Base-by-base conservation (phyloP, 2,888 invertebrate genomes). In the Acrobasis suavella region DNA sequence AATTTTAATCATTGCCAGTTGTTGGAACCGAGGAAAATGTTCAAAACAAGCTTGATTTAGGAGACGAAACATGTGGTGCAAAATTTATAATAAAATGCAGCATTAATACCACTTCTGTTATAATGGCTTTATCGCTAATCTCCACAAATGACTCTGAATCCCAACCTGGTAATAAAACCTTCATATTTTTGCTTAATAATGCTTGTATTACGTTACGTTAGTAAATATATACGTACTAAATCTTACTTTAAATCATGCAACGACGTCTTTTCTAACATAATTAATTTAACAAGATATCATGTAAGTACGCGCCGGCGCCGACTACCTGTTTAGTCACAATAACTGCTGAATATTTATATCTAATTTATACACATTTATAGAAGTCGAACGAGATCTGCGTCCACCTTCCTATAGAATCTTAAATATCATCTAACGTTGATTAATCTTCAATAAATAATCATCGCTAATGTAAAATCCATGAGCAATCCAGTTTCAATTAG, bases 1-100 rank as follows among this genome's bases (percentile, higher is more conserved):
- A 91, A 91, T 91, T 91, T 90, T 89, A 89, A 89, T 91, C 90
- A 88, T 85, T 88, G 89, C 87, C 90, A 91, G 89, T 89, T 86
- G 89, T 88, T 90, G 82, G 84, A 85, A 82, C 82, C 76, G 85
- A 81, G 85, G 85, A 80, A 89, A 89, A 87, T 81, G 83, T 83
- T 87, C 87, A 87, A 87, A 89, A 89, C 89, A 84, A 86, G 74
- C 84, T 84, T 91, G 89, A 91, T 91, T 91, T 91, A 91, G 79
- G 82, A 80, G 86, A 84, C 83, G 71, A 85, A 74, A 79, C 77
- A 77, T 81, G 83, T 78, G 74, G 70, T 72, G 72, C 77, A 69
- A 75, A 80, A 86, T 85, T 85, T 76, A 84, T 80, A 72, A 66
- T 69, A 69, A 63, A 74, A 69, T 76, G 72, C 71, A 66, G 65